A percentile compares a stretch with the other conserved stretches of the same genome.
Conservation (phyloP, 2,797 vertebrate genomes). For the Myotis pilosus region DNA sequence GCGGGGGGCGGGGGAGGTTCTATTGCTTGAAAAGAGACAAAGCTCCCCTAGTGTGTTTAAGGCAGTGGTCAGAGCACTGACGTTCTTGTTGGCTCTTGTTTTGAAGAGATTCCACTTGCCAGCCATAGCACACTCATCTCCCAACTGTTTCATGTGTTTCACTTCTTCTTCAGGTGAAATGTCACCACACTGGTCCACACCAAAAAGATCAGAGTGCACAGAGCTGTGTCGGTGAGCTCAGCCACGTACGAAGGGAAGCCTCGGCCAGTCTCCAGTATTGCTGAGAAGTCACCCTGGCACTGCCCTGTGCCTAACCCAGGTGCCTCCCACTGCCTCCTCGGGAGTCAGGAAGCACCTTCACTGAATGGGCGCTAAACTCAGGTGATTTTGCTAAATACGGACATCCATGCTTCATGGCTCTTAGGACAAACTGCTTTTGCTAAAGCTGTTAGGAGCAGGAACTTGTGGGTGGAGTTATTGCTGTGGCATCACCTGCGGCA, state of each 20-base stretch:
- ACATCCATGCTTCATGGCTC: slow-evolving; percentile 81
- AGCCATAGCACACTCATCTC: slow-evolving; percentile 17
- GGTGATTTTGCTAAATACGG: slow-evolving; percentile 48
- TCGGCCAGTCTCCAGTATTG: slow-evolving; percentile 77
- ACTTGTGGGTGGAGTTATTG: slow-evolving; percentile 77
- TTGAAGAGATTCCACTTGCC: not conserved
- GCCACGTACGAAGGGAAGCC: slow-evolving; percentile 51
- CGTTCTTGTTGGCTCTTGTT: not conserved
- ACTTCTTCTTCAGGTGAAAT: slow-evolving; percentile 28
- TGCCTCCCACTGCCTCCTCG: slow-evolving; percentile 51
- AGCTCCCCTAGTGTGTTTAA: slow-evolving; percentile 41
- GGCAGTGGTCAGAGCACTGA: slow-evolving; percentile 60
- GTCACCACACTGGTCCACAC: slow-evolving; percentile 46
- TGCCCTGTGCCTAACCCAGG: slow-evolving; percentile 65
- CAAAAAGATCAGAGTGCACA: slow-evolving; percentile 57
- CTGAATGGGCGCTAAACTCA: slow-evolving; percentile 43
- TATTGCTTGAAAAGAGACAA: slow-evolving; percentile 20
- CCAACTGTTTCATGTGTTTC: not conserved
- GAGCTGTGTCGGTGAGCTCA: slow-evolving; percentile 9
- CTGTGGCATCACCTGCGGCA: slow-evolving; percentile 71
- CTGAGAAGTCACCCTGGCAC: slow-evolving; percentile 77
- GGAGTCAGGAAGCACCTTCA: slow-evolving; percentile 39
- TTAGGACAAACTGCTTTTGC: slow-evolving; percentile 81
- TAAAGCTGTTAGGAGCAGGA: slow-evolving; percentile 75
- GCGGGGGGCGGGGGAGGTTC: not conserved